Evolutionary conservation across 1,140 invertebrate genomes (phyloP).

Genomic region (Lethocerus indicus): DNA sequence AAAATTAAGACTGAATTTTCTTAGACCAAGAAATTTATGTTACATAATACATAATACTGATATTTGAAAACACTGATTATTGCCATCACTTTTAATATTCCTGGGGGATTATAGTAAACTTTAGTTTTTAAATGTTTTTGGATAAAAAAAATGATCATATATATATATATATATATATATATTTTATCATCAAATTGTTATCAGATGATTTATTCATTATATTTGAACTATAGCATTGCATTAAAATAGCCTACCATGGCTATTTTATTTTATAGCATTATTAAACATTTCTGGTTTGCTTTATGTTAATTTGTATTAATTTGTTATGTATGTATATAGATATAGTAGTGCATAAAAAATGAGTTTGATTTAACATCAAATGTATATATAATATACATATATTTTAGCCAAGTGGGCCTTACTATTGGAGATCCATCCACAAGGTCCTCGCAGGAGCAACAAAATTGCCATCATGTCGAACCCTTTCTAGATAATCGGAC

Average conservation of each 20-base stretch:
- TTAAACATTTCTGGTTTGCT: background rate
- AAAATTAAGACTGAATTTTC: too few relatives aligned
- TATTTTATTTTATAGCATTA: background rate
- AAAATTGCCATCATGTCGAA: slow-evolving; percentile 1
- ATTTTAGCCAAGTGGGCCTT: slow-evolving; percentile 2
- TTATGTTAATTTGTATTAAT: background rate
- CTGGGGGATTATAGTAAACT: too few relatives aligned
- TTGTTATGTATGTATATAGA: background rate
- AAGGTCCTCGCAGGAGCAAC: background rate
- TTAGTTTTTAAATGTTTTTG: too few relatives aligned
- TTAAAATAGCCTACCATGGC: background rate
- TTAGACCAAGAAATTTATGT: too few relatives aligned
- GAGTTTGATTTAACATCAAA: background rate
- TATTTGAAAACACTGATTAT: too few relatives aligned
- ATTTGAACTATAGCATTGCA: background rate
- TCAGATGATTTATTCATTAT: too few relatives aligned
- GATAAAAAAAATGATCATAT: too few relatives aligned
- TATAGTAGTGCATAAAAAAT: background rate
- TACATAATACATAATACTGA: too few relatives aligned
- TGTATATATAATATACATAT: background rate
- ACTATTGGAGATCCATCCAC: background rate
- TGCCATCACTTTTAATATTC: too few relatives aligned
- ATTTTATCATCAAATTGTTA: too few relatives aligned
- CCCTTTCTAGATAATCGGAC: background rate
- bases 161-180: too few relatives aligned